These are phyloP conservation scores for Drosophila flavopinicola DNA, from an alignment of 2,888 invertebrate species.

Conservation along the genomic window DNA sequence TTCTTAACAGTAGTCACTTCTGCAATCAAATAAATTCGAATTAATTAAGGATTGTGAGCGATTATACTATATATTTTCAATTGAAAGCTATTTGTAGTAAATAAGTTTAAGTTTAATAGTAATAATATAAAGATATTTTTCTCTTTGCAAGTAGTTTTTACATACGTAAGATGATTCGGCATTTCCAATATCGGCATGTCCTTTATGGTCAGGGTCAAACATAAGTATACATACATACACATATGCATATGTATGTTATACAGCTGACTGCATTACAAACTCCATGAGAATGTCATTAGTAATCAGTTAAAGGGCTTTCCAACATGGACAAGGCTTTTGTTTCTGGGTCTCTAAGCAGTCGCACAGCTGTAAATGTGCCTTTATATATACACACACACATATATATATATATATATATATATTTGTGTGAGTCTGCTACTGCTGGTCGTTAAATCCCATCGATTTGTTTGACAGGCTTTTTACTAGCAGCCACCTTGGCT, in stretches of 20 bases:
- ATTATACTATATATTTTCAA: too few species aligned
- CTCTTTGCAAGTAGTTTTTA: too few species aligned
- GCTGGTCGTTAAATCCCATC: conserved; percentile 54
- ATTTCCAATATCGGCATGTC: neutral
- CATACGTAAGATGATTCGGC: neutral
- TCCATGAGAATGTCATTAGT: neutral
- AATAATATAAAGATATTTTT: too few species aligned
- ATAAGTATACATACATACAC: neutral
- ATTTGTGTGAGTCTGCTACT: conserved; percentile 8
- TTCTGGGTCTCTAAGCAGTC: conserved; percentile 8
- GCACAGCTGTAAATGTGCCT: conserved; percentile 12
- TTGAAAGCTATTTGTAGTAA: too few species aligned
- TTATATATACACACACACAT: neutral
- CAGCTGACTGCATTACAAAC: neutral
- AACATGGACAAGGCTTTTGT: conserved; percentile 28
- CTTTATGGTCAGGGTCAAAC: too few species aligned
- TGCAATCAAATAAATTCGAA: too few species aligned
- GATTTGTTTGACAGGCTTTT: conserved; percentile 74
- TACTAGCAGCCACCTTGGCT: conserved; percentile 38
- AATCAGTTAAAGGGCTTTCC: conserved; percentile 14
- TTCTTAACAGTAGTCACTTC: too few species aligned
- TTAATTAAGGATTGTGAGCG: too few species aligned
- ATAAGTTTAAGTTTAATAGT: too few species aligned
- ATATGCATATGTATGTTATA: neutral
- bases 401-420: neutral